A percentile compares a stretch with the other conserved stretches of the same genome.
phyloP scores from a whole-genome alignment of 2,797 vertebrate genomes.

The Dendrocincla tyrannina region DNA sequence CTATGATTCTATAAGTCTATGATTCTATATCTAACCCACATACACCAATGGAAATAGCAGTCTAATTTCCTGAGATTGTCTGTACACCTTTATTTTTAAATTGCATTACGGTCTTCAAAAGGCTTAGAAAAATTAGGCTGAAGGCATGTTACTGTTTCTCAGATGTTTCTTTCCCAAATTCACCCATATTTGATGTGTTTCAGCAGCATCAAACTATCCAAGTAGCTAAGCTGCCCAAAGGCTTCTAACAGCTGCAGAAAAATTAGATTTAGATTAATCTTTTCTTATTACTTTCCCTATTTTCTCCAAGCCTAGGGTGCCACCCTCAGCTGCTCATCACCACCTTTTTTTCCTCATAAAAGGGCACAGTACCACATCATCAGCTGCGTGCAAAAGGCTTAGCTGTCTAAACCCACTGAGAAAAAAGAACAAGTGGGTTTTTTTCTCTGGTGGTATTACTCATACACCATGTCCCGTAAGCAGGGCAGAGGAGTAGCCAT shows the following conservation, averaged over 20 bases:
- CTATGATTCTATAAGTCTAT: neutral
- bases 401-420: neutral
- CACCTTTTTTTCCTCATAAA: neutral
- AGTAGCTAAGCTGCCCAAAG: neutral
- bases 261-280: constrained; percentile 18
- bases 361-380: neutral
- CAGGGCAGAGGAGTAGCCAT: neutral
- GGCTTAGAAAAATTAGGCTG: neutral
- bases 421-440: neutral
- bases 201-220: neutral
- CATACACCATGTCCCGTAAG: neutral
- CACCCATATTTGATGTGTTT: neutral
- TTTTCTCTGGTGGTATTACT: neutral
- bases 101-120: neutral
- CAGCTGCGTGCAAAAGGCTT: neutral
- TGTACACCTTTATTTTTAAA: neutral
- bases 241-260: constrained; percentile 29
- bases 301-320: neutral
- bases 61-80: neutral
- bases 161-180: neutral
- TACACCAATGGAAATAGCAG: neutral
- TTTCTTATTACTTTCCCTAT: neutral
- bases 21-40: neutral
- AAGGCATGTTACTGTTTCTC: neutral
- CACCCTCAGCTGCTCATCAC: neutral